Evolutionary conservation across 92 coral and sea anemone species (phyloP).

Genomic region (Zoanthus gigantus): DNA sequence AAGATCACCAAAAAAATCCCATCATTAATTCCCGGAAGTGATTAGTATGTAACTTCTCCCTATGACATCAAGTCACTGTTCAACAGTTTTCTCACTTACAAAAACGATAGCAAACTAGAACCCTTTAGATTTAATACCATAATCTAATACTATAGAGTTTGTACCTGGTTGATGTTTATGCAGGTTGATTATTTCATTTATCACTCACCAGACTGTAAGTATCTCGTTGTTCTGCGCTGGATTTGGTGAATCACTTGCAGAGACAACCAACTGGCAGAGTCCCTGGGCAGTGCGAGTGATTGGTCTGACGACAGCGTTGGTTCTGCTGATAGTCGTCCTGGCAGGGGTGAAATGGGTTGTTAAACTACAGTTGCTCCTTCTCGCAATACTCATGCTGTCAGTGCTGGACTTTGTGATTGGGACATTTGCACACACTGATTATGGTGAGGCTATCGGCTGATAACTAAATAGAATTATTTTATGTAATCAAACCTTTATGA

Average conservation of each 20-base stretch:
- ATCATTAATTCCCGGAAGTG: no score
- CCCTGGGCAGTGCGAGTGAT: slow-evolving; percentile 97
- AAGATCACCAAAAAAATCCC: no score
- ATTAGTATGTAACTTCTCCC: no score
- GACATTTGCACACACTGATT: slow-evolving; percentile 96
- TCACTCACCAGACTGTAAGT: slow-evolving; percentile 84
- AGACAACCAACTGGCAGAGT: slow-evolving; percentile 95
- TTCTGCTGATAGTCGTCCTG: slow-evolving; percentile 85
- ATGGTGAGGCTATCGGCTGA: slow-evolving; percentile 64
- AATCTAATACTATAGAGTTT: not conserved
- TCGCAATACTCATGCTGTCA: slow-evolving; percentile 91
- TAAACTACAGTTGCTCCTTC: slow-evolving; percentile 89
- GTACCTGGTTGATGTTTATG: not conserved
- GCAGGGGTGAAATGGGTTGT: slow-evolving; percentile 99
- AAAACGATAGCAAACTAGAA: no score
- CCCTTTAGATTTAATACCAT: no score
- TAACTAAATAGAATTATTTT: not conserved
- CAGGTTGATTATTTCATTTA: not conserved
- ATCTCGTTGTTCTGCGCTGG: slow-evolving; percentile 97
- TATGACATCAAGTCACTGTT: no score
- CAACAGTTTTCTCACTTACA: no score
- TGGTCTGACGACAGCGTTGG: slow-evolving; percentile 86
- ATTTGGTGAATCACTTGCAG: slow-evolving; percentile 97
- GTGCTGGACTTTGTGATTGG: slow-evolving; percentile 98
- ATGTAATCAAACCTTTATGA: no score